Base-by-base conservation (phyloP, 2,797 vertebrate species). In the Poecilia gillii region DNA sequence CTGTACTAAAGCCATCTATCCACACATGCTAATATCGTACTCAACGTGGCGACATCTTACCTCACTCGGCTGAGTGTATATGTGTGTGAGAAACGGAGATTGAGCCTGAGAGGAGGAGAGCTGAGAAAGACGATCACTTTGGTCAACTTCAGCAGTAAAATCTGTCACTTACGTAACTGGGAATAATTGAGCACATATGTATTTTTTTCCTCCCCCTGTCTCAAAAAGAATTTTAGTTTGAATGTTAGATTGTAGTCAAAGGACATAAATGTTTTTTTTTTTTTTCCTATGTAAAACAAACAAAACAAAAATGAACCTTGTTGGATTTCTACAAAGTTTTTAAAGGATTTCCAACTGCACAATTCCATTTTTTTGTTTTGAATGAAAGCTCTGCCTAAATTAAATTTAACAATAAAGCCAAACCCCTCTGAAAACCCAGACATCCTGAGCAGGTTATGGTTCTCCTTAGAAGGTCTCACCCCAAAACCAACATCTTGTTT, bases 1-100 rank as follows among this genome's bases (percentile, higher is more conserved):
- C 92, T 91, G 91, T 87, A 94, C 91, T 92, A 93, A 91, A 95
- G 89, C 88, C 93, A 93, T 95, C 94, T 76, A 89, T 95, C 94
- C 90, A 93, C 93, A 94, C 94, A 90, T 93, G 85, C 91, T 94
- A 94, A 95, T 95, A 94, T 89, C 81, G 83, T 84, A 87, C 91
- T 89, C 88, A 87, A 81, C 76, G 85, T 81, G 82, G 89, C 23
- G 79, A 89, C 79, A 82, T 90, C 84, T 83, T 83, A 81, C 87
- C 84, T 87, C 81, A 81, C 80, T 79, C 6, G 3, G 39, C 66
- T 77, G 74, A 70, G 76, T 79, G 82, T 64, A 79, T 73, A 33
- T 31, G 72, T 53, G 75, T 6, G 66, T 36, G 47, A 70, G 31
- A 25, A 73, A 76, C 14, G 33, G n/a, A 75, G 59, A 64, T 45